phyloP scores from a whole-genome alignment of 2,888 invertebrate species.

The Amphimallon solstitiale region DNA sequence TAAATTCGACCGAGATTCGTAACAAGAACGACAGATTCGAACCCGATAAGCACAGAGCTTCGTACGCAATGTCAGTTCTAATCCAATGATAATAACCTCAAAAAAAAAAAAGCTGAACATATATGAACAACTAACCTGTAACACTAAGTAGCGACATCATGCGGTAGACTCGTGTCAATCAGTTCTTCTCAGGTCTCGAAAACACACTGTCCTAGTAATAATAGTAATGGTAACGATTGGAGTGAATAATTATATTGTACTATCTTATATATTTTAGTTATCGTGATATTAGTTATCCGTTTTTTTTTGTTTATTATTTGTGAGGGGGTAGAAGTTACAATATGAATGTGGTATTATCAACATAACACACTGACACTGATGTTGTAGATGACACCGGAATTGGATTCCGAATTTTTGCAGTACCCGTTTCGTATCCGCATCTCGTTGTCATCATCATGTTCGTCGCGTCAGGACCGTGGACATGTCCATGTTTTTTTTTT shows the following conservation, averaged over 20 bases:
- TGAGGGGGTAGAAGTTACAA: not conserved
- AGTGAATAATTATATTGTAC: no score
- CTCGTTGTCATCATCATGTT: slow-evolving; percentile 12
- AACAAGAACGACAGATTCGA: no score
- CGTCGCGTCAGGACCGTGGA: slow-evolving; percentile 5
- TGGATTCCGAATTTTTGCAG: not conserved
- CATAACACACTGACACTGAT: no score
- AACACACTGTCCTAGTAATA: not conserved
- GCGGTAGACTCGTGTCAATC: slow-evolving; percentile 43
- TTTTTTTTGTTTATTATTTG: no score
- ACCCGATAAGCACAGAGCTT: no score
- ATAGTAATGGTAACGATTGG: not conserved
- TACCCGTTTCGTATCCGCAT: no score
- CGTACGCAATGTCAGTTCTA: not conserved
- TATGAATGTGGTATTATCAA: not conserved
- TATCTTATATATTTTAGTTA: no score
- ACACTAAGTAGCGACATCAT: slow-evolving; percentile 59
- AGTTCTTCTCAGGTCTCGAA: not conserved
- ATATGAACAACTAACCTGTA: slow-evolving; percentile 53
- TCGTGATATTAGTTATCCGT: not conserved
- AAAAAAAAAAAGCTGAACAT: not conserved
- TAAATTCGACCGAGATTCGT: no score
- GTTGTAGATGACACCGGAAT: slow-evolving; percentile 8
- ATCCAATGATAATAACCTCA: slow-evolving; percentile 13
- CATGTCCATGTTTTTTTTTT: no score